phyloP scores from a whole-genome alignment of 2,888 invertebrate species.

The Drosophila peninsularis region DNA sequence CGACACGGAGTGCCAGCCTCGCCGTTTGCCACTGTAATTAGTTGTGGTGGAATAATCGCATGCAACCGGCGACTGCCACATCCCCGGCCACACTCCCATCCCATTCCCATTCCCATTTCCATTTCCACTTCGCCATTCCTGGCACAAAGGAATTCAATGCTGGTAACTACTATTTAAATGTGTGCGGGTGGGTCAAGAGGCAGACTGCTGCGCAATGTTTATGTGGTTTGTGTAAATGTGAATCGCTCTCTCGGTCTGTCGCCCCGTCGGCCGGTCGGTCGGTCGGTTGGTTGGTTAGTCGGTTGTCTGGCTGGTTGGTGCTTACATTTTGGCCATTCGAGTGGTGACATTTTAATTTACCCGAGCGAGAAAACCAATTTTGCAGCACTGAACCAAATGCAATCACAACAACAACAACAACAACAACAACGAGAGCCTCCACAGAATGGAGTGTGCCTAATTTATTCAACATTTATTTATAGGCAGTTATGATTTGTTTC shows the following conservation, averaged over 20 bases:
- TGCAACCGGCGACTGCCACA: constrained; percentile 22
- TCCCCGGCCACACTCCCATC: background rate
- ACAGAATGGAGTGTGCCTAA: constrained; percentile 49
- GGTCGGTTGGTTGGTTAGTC: constrained; percentile 10
- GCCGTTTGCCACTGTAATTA: constrained; percentile 76
- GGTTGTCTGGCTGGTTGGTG: constrained; percentile 32
- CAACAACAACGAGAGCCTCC: constrained; percentile 25
- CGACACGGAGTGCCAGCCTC: constrained; percentile 4
- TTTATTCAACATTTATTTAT: constrained; percentile 76
- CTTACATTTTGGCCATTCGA: constrained; percentile 62
- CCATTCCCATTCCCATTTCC: background rate
- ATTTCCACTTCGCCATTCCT: background rate
- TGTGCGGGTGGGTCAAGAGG: constrained; percentile 32
- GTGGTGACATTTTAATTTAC: constrained; percentile 78
- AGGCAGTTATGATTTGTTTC: constrained; percentile 70
- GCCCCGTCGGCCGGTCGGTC: background rate
- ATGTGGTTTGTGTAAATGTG: constrained; percentile 38
- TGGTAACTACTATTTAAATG: constrained; percentile 51
- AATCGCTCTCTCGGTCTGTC: constrained; percentile 20
- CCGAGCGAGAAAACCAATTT: constrained; percentile 77
- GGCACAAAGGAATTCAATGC: constrained; percentile 48
- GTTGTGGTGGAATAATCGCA: constrained; percentile 79
- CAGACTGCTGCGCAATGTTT: constrained; percentile 22
- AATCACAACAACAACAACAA: constrained; percentile 28
- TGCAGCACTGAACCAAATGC: constrained; percentile 55